Conservation (phyloP, 1,140 invertebrate genomes). For the Aphelinus certus region DNA sequence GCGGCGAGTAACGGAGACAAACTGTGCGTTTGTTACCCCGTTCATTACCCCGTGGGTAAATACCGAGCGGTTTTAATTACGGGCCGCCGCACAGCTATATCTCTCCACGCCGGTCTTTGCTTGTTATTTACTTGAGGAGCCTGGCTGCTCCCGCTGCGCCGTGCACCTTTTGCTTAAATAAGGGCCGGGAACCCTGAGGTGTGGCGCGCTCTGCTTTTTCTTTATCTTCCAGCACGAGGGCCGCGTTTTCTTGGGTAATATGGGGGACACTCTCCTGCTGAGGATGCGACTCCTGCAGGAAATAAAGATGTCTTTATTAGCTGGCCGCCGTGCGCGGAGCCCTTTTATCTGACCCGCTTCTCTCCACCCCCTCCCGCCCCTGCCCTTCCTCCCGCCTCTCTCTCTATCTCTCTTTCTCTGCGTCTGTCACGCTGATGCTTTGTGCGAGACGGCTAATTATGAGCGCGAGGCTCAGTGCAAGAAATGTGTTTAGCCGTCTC, state of each 20-base stretch:
- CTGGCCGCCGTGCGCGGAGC: too few species aligned
- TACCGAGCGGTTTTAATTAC: slow-evolving; percentile 65
- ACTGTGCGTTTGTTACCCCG: slow-evolving; percentile 62
- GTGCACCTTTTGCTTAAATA: slow-evolving; percentile 48
- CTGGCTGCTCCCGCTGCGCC: slow-evolving; percentile 3
- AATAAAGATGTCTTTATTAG: slow-evolving; percentile 6
- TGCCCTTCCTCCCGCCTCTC: too few species aligned
- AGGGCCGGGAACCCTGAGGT: slow-evolving; percentile 37
- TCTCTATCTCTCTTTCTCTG: too few species aligned
- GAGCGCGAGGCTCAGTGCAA: too few species aligned
- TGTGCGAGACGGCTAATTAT: too few species aligned
- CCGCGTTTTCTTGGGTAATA: not conserved
- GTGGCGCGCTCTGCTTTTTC: not conserved
- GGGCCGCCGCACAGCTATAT: slow-evolving; percentile 48
- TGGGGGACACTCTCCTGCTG: too few species aligned
- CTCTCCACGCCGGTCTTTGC: slow-evolving; percentile 59
- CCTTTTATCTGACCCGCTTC: too few species aligned
- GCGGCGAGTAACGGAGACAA: slow-evolving; percentile 61
- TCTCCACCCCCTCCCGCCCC: too few species aligned
- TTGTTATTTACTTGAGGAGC: slow-evolving; percentile 61
- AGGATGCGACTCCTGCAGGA: not conserved
- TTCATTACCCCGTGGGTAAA: slow-evolving; percentile 63
- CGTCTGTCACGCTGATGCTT: too few species aligned
- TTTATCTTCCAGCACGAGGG: not conserved
- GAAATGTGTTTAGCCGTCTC: too few species aligned